Conservation (phyloP, 2,113 vertebrate species). For the Anthoscopus minutus region DNA sequence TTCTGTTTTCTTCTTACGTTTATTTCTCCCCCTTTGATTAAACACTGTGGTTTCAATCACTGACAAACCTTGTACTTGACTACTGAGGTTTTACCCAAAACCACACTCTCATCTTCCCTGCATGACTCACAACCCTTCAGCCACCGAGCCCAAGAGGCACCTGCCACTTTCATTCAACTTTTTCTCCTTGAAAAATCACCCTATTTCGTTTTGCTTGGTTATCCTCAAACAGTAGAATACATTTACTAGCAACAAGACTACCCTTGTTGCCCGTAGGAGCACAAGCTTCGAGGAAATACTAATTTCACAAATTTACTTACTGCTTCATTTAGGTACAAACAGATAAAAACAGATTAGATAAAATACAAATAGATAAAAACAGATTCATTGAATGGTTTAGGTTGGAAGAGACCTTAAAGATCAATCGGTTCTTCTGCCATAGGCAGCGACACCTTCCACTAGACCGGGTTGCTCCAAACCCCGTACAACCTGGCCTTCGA, state of each 20-base stretch:
- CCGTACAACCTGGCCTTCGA: neutral
- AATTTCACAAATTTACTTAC: neutral
- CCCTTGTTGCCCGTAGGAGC: neutral
- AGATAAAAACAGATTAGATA: fast-evolving
- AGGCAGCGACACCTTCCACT: neutral
- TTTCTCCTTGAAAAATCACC: neutral
- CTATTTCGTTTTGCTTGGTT: fast-evolving
- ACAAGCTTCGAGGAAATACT: fast-evolving
- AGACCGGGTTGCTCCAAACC: neutral
- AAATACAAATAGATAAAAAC: too few relatives aligned
- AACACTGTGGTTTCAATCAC: neutral
- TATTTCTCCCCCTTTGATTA: neutral
- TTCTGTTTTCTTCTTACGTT: neutral
- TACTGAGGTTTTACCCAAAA: neutral
- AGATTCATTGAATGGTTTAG: neutral
- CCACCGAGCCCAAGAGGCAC: neutral
- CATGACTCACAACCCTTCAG: neutral
- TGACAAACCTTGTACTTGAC: neutral
- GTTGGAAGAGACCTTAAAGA: neutral
- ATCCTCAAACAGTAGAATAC: neutral
- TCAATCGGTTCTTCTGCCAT: neutral
- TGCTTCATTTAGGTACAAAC: neutral
- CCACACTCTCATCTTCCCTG: neutral
- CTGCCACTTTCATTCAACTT: neutral
- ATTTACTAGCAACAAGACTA: too few relatives aligned